phyloP scores from a whole-genome alignment of 2,113 vertebrate species.

The Gobiocypris rarus region DNA sequence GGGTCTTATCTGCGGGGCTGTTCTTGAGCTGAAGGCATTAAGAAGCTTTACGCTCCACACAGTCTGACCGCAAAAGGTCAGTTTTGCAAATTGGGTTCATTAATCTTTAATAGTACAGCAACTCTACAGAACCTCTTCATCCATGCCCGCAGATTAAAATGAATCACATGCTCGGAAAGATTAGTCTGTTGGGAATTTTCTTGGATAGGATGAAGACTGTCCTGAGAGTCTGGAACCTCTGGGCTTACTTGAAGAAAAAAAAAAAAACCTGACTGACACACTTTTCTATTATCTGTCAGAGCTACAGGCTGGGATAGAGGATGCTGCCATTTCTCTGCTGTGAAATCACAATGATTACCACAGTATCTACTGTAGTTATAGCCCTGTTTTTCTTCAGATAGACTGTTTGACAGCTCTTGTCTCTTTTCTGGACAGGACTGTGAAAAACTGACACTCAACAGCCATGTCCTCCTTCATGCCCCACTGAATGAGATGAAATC shows the following conservation, averaged over 20 bases:
- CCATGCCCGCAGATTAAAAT: slow-evolving; percentile 76
- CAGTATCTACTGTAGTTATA: neutral
- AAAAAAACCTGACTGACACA: neutral
- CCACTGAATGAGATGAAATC: slow-evolving; percentile 39
- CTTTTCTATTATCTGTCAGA: slow-evolving; percentile 1
- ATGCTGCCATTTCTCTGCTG: slow-evolving; percentile 1
- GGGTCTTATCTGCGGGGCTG: slow-evolving; percentile 66
- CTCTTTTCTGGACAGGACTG: slow-evolving; percentile 40
- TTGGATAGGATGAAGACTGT: slow-evolving; percentile 71
- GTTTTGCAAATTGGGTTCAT: slow-evolving; percentile 83
- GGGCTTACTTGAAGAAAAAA: neutral
- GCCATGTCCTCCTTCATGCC: neutral
- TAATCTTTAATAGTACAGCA: slow-evolving; percentile 78
- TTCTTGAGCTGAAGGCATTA: slow-evolving; percentile 70
- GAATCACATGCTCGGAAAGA: slow-evolving; percentile 64
- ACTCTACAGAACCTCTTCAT: slow-evolving; percentile 74
- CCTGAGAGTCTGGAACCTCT: slow-evolving; percentile 54
- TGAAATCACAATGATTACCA: slow-evolving; percentile 63
- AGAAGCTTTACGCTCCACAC: slow-evolving; percentile 74
- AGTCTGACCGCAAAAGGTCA: slow-evolving; percentile 79
- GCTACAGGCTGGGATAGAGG: neutral
- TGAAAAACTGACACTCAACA: slow-evolving; percentile 28
- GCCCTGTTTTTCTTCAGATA: slow-evolving; percentile 37
- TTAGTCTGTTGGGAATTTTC: slow-evolving; percentile 69
- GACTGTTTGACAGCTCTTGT: slow-evolving; percentile 34